A percentile compares a stretch with the other conserved stretches of the same genome.
These are phyloP conservation scores for Urechis unicinctus DNA, from an alignment of 2,888 invertebrate species.

Conservation along the genomic window DNA sequence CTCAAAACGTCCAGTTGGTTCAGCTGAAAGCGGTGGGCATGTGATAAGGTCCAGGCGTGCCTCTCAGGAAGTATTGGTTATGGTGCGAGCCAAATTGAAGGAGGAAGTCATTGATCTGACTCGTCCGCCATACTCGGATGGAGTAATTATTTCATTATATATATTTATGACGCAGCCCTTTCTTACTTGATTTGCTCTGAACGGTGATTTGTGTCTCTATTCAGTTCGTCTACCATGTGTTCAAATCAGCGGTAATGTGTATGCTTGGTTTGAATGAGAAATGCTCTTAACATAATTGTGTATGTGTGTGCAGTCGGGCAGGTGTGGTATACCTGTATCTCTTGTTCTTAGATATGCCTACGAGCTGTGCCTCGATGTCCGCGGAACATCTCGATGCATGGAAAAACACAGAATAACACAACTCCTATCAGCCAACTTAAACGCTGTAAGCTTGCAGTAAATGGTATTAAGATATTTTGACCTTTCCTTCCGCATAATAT, in stretches of 20 bases:
- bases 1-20: background rate
- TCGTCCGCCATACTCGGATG: background rate
- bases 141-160: background rate
- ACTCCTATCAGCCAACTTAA: background rate
- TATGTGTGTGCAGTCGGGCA: background rate
- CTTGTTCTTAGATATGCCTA: background rate
- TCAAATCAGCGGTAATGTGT: no score
- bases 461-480: background rate
- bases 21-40: no score
- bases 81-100: background rate
- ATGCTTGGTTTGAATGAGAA: no score
- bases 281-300: no score
- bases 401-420: background rate
- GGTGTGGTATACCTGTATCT: background rate
- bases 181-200: background rate
- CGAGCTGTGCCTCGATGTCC: background rate
- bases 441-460: background rate
- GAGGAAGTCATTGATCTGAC: background rate
- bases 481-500: no score
- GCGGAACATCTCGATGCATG: background rate
- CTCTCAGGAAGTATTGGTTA: no score
- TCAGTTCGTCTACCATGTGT: no score
- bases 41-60: no score
- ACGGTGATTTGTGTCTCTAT: no score
- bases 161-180: background rate